phyloP scores from a whole-genome alignment of 2,113 vertebrate species.

The Lethenteron reissneri region DNA sequence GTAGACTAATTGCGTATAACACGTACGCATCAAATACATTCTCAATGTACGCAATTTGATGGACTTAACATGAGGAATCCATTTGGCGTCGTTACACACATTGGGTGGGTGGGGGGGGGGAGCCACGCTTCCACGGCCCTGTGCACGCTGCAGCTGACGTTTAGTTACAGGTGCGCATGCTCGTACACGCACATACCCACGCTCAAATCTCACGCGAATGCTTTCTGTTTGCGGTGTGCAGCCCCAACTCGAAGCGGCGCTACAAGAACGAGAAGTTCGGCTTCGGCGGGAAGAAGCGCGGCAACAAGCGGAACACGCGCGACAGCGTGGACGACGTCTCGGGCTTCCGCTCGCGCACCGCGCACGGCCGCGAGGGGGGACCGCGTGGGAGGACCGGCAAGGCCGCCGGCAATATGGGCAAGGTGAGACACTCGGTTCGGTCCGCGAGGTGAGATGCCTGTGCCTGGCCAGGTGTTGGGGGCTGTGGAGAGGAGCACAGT shows the following conservation, averaged over 20 bases:
- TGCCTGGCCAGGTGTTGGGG: background rate
- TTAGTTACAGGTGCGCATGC: too few species aligned
- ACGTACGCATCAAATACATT: too few species aligned
- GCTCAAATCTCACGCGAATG: too few species aligned
- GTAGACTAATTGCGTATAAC: too few species aligned
- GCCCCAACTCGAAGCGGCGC: slow-evolving; percentile 54
- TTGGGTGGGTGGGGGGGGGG: too few species aligned
- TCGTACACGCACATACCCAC: too few species aligned
- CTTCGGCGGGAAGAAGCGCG: slow-evolving; percentile 84
- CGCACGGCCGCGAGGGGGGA: slow-evolving; percentile 28
- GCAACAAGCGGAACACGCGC: slow-evolving; percentile 77
- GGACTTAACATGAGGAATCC: too few species aligned
- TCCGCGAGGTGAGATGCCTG: background rate
- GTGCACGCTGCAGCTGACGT: too few species aligned
- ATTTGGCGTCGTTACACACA: too few species aligned
- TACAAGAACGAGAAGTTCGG: slow-evolving; percentile 87
- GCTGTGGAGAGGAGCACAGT: background rate
- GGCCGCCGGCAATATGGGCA: slow-evolving; percentile 11
- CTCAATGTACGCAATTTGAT: too few species aligned
- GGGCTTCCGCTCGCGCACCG: slow-evolving; percentile 41
- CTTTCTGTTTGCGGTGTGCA: slow-evolving; percentile 14
- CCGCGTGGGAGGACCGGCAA: slow-evolving; percentile 26
- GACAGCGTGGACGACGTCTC: slow-evolving; percentile 72
- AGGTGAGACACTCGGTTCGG: background rate
- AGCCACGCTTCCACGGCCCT: too few species aligned